phyloP scores from a whole-genome alignment of 2,797 vertebrate genomes.

The Bradypodion ventrale region DNA sequence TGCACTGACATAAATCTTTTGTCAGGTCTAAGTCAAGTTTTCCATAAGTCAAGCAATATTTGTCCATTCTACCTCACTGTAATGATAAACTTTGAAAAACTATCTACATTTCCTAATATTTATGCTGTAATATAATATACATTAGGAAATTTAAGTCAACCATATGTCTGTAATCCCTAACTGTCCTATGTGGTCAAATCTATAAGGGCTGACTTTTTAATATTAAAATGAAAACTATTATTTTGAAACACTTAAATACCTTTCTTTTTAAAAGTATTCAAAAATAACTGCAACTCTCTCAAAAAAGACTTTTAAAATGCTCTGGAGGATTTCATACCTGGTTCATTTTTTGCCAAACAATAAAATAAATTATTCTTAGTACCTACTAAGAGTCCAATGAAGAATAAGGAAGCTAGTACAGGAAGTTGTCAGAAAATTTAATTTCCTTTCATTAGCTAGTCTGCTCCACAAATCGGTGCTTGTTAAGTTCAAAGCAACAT shows the following conservation, averaged over 20 bases:
- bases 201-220: constrained; percentile 68
- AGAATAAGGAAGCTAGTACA: constrained; percentile 80
- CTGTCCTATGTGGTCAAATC: constrained; percentile 66
- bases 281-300: background rate
- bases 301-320: constrained; percentile 24
- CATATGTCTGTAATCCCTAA: constrained; percentile 65
- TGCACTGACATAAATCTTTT: background rate
- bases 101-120: constrained; percentile 62
- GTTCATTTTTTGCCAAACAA: constrained; percentile 72
- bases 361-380: constrained; percentile 79
- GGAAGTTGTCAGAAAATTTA: constrained; percentile 88
- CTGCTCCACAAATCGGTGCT: constrained; percentile 86
- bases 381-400: constrained; percentile 75
- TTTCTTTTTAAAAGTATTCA: background rate
- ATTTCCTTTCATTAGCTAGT: constrained; percentile 92
- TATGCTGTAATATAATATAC: constrained; percentile 49
- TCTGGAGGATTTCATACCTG: constrained; percentile 71
- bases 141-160: background rate
- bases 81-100: constrained; percentile 39
- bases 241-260: constrained; percentile 59
- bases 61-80: constrained; percentile 6
- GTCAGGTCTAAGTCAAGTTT: constrained; percentile 20
- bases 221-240: constrained; percentile 74
- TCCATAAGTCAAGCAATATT: background rate
- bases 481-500: constrained; percentile 89